Evolutionary conservation across 1,140 invertebrate genomes (phyloP), one percentile per base, ranked within the genome.

Genomic region (Colletes latitarsis): DNA sequence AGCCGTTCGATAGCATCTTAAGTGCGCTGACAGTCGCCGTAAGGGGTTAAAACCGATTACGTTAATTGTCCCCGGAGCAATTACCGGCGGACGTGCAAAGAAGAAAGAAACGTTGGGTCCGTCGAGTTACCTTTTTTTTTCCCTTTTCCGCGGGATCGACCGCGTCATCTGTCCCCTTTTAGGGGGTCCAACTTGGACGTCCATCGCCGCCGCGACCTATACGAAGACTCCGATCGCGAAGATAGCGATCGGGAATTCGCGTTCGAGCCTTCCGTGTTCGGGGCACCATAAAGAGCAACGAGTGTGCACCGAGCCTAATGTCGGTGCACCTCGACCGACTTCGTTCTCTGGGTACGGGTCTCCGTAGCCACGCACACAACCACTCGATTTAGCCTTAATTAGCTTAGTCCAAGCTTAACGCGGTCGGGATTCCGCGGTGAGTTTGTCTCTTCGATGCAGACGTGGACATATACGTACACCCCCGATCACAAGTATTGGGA

Each of bases 371-470:
- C 72, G 73, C 64, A 82, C 81, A 74, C 80, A 12, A 55, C 39
- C 41, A 1, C 21, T 52, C 77, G 82, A 86, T 88, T 90, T 87
- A 88, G 83, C 89, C 88, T 88, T 90, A 90, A 90, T 91, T 89
- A 90, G 78, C 86, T 83, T 81, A 82, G 80, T 46, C 49, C 81
- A 63, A 39, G 81, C 75, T 88, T 85, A 89, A 89, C 88, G 77
- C 83, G 75, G 19, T 66, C 76, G 81, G 77, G 86, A 85, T 88
- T 81, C 84, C 69, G 60, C 30, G 57, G 77, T 63, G 85, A 82
- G 85, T 88, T 90, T 88, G 89, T 88, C 84, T 87, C 80, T 74
- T 39, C 41, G 57, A 69, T 69, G 73, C 71, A 72, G 62, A 74
- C 58, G 53, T 62, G 60, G 12, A 68, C 66, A 43, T 30, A 19